Evolutionary conservation across 2,797 vertebrate species (phyloP).

Genomic region (Sternotherus odoratus): DNA sequence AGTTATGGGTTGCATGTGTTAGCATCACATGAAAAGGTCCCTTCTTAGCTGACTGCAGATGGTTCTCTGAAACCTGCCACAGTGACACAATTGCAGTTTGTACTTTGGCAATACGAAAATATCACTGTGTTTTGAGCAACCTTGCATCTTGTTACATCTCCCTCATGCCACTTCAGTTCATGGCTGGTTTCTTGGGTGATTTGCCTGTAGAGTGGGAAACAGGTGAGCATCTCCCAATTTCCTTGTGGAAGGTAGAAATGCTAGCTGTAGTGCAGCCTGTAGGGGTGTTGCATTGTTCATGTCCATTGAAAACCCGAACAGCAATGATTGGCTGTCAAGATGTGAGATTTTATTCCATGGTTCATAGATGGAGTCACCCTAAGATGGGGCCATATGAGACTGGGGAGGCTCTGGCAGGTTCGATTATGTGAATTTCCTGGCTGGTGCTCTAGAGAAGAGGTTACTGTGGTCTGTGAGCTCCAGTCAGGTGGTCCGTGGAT

Average conservation of each 20-base stretch:
- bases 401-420: background rate
- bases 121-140: background rate
- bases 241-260: background rate
- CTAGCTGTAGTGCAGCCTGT: background rate
- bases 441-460: background rate
- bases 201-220: background rate
- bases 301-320: background rate
- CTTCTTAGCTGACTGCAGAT: background rate
- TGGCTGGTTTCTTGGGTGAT: background rate
- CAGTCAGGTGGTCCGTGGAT: too few species aligned
- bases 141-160: background rate
- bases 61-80: background rate
- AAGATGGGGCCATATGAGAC: background rate
- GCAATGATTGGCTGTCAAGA: constrained; percentile 11
- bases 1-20: background rate
- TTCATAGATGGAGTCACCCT: background rate
- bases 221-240: background rate
- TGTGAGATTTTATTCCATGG: background rate
- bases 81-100: accelerated
- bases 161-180: background rate
- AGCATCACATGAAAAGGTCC: background rate
- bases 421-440: background rate
- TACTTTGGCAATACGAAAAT: background rate
- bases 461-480: too few species aligned
- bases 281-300: background rate